These are phyloP conservation scores for Drosophila hamatofila DNA, from an alignment of 2,888 invertebrate genomes.

Conservation along the genomic window DNA sequence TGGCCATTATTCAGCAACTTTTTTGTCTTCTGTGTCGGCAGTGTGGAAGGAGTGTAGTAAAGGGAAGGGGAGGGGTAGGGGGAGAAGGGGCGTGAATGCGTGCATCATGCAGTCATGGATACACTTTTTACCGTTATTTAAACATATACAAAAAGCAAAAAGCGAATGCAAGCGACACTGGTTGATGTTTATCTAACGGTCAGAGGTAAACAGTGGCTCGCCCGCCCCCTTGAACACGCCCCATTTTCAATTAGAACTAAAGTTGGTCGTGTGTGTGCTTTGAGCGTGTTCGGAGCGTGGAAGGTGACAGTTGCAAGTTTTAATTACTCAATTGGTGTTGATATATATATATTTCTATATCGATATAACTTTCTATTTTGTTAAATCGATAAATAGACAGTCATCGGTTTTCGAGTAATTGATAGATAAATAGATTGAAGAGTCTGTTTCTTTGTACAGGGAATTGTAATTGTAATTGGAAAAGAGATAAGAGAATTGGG, in stretches of 20 bases:
- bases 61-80: neutral
- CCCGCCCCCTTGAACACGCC: neutral
- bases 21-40: conserved; percentile 4
- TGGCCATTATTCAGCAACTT: conserved; percentile 74
- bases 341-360: conserved; percentile 35
- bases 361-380: conserved; percentile 52
- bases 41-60: neutral
- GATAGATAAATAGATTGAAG: neutral
- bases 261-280: conserved; percentile 24
- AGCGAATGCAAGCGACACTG: conserved; percentile 31
- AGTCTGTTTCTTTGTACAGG: neutral
- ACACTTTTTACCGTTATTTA: conserved; percentile 63
- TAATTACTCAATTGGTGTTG: conserved; percentile 68
- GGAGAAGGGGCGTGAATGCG: conserved; percentile 51
- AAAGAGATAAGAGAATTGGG: neutral
- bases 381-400: conserved; percentile 47
- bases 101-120: conserved; percentile 70
- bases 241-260: conserved; percentile 65
- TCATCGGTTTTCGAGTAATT: conserved; percentile 10
- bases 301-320: conserved; percentile 48
- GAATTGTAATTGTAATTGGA: neutral
- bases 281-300: conserved; percentile 3
- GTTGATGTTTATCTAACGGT: conserved; percentile 67
- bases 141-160: conserved; percentile 14
- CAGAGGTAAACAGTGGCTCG: conserved; percentile 45